Conservation (phyloP, 1,140 invertebrate genomes). For the Drusus annulatus region DNA sequence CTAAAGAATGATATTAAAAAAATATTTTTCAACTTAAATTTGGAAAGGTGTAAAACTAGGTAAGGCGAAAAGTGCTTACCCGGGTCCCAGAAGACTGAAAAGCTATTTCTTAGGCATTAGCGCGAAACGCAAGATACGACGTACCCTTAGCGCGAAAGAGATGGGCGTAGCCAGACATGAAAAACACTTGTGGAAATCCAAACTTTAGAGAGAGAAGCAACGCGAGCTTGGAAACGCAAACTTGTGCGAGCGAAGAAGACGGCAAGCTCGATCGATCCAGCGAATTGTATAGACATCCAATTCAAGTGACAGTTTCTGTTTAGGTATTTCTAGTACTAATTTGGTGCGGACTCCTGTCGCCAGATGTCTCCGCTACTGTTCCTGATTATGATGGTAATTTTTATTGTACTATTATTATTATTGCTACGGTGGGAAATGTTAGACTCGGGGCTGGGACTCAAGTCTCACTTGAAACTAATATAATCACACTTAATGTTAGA, state of each 20-base stretch:
- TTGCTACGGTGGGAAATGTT: too few species aligned
- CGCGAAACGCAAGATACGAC: background rate
- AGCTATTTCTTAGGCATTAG: conserved; percentile 4
- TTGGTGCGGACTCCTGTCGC: too few species aligned
- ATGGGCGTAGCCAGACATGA: background rate
- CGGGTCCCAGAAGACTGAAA: conserved; percentile 3
- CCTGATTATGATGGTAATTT: too few species aligned
- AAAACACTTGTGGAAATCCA: conserved; percentile 29
- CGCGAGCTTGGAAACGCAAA: background rate
- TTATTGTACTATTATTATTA: too few species aligned
- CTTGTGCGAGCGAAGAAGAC: background rate
- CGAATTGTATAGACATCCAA: conserved; percentile 4
- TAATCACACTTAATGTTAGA: too few species aligned
- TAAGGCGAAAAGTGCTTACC: background rate
- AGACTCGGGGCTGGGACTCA: too few species aligned
- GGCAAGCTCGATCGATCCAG: conserved; percentile 20
- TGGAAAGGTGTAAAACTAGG: conserved; percentile 1
- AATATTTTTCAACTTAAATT: background rate
- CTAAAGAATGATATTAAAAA: background rate
- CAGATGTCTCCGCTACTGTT: too few species aligned
- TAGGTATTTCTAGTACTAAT: too few species aligned
- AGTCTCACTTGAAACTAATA: too few species aligned
- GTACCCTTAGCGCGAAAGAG: background rate
- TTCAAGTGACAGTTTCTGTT: too few species aligned
- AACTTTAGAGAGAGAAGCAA: background rate